Conservation (phyloP, 92 coral and sea anemone species). For the Palythoa grandis region DNA sequence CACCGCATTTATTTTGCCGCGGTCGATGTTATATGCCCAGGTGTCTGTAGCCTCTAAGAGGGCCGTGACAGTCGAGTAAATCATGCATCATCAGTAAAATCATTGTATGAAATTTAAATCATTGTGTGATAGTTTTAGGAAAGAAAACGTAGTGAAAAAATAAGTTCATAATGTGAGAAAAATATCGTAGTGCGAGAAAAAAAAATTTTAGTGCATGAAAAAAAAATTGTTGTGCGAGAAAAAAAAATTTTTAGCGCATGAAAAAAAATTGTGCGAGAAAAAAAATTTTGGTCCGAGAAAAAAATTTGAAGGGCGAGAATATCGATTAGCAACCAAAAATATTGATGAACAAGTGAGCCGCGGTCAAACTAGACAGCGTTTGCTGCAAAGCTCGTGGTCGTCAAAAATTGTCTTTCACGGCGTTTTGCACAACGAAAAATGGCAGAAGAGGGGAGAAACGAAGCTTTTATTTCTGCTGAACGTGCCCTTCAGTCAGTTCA, state of each 20-base stretch:
- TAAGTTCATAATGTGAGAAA: background rate
- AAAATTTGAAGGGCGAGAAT: background rate
- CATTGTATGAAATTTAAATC: background rate
- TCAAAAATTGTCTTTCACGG: background rate
- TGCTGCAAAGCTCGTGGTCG: background rate
- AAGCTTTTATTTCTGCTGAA: background rate
- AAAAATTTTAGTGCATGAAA: background rate
- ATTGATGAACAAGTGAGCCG: background rate
- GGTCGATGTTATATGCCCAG: no score
- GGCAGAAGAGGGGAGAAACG: background rate
- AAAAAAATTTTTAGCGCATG: background rate
- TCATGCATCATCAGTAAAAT: background rate
- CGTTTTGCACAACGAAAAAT: background rate
- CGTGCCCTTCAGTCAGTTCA: background rate
- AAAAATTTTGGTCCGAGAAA: background rate
- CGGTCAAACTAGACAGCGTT: background rate
- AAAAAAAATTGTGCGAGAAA: conserved; percentile 3
- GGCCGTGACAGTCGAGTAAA: no score
- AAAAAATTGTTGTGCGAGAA: conserved; percentile 10
- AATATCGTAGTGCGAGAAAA: background rate
- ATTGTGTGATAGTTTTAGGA: conserved; percentile 1
- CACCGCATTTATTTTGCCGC: no score
- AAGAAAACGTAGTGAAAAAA: background rate
- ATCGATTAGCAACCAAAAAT: background rate
- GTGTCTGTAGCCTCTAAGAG: no score